Evolutionary conservation across 2,113 vertebrate genomes (phyloP).

Genomic region (Zingel zingel): DNA sequence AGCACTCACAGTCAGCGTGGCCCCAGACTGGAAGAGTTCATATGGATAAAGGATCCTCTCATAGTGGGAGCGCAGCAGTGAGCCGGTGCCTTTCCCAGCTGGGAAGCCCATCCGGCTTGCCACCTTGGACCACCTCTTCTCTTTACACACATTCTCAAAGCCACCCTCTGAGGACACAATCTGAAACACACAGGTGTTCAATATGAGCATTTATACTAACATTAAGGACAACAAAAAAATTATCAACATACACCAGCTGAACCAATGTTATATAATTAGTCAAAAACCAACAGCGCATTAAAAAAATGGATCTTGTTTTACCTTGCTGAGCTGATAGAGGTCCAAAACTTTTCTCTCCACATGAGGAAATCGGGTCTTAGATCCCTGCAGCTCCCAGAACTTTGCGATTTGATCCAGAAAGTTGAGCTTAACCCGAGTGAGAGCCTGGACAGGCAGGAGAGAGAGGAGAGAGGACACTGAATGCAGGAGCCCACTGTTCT

Average conservation of each 20-base stretch:
- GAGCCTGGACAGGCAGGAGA: slow-evolving; percentile 82
- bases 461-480: slow-evolving; percentile 6
- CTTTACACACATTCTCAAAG: slow-evolving; percentile 94
- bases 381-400: slow-evolving; percentile 99
- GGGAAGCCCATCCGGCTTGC: slow-evolving; percentile 93
- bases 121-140: slow-evolving; percentile 97
- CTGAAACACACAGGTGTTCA: slow-evolving; percentile 78
- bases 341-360: slow-evolving; percentile 96
- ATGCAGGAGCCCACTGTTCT: not conserved
- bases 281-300: not conserved
- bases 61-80: slow-evolving; percentile 93
- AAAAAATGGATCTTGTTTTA: slow-evolving; percentile 56
- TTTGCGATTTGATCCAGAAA: slow-evolving; percentile 98
- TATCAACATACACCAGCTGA: no score
- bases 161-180: slow-evolving; percentile 95
- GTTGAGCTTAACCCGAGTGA: slow-evolving; percentile 96
- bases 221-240: not conserved
- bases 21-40: slow-evolving; percentile 97
- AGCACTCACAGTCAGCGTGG: slow-evolving; percentile 92
- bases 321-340: slow-evolving; percentile 96
- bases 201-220: not conserved
- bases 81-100: slow-evolving; percentile 92
- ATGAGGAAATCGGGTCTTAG: slow-evolving; percentile 94
- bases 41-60: slow-evolving; percentile 97
- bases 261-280: not conserved